These are phyloP conservation scores for Platyrinchus mystaceus DNA, from an alignment of 2,797 vertebrate genomes.

Conservation along the genomic window DNA sequence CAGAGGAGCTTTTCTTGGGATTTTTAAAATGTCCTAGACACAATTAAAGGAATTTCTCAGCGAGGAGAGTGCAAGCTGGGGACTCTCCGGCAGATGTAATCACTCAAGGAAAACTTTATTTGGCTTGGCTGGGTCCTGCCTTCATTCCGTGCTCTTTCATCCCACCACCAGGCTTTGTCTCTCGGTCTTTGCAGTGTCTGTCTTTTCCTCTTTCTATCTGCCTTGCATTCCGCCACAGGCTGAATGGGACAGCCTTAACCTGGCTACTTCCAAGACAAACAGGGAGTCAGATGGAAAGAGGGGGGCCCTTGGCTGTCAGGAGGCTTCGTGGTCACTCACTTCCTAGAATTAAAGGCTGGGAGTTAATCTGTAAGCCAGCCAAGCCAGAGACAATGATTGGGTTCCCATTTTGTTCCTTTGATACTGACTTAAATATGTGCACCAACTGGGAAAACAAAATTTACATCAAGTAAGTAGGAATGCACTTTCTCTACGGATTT, in stretches of 20 bases:
- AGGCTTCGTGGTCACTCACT: neutral
- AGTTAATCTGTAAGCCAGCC: constrained; percentile 36
- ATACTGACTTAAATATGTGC: neutral
- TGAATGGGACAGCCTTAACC: neutral
- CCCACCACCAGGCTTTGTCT: neutral
- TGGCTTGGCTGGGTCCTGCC: constrained; percentile 53
- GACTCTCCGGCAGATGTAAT: constrained; percentile 60
- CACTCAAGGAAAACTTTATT: constrained; percentile 56
- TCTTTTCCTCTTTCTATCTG: neutral
- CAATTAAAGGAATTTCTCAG: constrained; percentile 33
- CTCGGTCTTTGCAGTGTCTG: neutral
- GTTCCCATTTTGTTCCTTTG: constrained; percentile 44
- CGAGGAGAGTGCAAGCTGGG: constrained; percentile 31
- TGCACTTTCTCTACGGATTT: neutral
- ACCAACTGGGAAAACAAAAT: neutral
- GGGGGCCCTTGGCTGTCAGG: neutral
- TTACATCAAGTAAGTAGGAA: neutral
- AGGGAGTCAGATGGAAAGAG: neutral
- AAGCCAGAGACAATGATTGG: neutral
- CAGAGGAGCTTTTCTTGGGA: constrained; percentile 30
- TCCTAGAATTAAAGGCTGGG: constrained; percentile 51
- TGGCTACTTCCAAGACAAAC: constrained; percentile 49
- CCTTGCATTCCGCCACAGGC: neutral
- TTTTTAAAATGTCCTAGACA: constrained; percentile 28
- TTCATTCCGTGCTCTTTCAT: constrained; percentile 3